Evolutionary conservation across 2,888 invertebrate genomes (phyloP).

Genomic region (Ormyrus thymus): DNA sequence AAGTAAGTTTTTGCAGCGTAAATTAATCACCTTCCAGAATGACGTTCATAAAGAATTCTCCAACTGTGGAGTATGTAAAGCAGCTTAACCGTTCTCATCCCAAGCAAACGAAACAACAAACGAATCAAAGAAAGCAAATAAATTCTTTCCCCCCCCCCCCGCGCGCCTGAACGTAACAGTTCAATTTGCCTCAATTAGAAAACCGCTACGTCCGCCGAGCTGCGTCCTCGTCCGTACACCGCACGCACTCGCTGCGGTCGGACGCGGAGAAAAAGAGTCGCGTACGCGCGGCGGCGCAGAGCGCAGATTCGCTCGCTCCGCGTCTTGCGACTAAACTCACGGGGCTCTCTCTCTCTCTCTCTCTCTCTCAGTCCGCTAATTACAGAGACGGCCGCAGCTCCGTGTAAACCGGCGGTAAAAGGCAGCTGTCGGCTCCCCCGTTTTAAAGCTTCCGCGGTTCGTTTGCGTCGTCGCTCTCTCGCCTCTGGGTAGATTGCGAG

Average conservation of each 20-base stretch:
- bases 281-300: neutral
- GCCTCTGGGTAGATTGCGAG: too few species aligned
- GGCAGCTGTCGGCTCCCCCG: conserved; percentile 67
- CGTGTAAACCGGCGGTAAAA: conserved; percentile 63
- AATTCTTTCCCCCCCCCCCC: too few species aligned
- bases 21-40: too few species aligned
- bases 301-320: conserved; percentile 44
- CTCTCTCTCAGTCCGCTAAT: conserved; percentile 61
- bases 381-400: conserved; percentile 65
- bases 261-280: neutral
- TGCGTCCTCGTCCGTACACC: neutral
- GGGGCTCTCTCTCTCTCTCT: conserved; percentile 57
- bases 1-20: too few species aligned
- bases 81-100: too few species aligned
- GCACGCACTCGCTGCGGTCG: too few species aligned
- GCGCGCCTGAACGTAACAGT: too few species aligned
- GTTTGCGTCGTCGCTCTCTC: conserved; percentile 44
- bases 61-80: too few species aligned
- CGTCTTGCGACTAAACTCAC: conserved; percentile 51
- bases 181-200: too few species aligned
- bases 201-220: neutral
- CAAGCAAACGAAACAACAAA: too few species aligned
- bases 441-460: conserved; percentile 61
- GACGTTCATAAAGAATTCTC: too few species aligned
- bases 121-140: too few species aligned